phyloP scores from a whole-genome alignment of 1,140 invertebrate genomes.

The Neodiprion pinetum region DNA sequence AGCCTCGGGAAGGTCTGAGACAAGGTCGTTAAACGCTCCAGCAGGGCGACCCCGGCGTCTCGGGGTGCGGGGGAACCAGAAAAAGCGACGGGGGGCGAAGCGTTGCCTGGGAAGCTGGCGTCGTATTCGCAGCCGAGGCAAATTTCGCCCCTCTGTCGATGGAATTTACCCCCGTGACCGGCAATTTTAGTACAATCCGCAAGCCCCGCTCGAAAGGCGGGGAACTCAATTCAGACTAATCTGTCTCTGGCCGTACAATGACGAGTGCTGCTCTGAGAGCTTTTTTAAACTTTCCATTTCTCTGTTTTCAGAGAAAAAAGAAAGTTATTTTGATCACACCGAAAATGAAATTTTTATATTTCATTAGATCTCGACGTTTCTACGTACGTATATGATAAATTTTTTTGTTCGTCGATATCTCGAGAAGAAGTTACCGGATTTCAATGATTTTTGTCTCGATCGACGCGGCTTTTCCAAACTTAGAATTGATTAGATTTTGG shows the following conservation, averaged over 20 bases:
- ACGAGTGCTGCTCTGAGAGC: slow-evolving; percentile 27
- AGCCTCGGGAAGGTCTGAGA: slow-evolving; percentile 39
- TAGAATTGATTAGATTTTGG: no score
- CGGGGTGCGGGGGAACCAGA: slow-evolving; percentile 36
- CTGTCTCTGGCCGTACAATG: slow-evolving; percentile 32
- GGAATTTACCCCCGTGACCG: slow-evolving; percentile 39
- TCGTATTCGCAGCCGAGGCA: slow-evolving; percentile 18
- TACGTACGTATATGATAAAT: no score
- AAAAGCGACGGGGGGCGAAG: slow-evolving; percentile 30
- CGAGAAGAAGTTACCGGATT: no score
- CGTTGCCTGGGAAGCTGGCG: slow-evolving; percentile 29
- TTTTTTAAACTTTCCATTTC: slow-evolving; percentile 13
- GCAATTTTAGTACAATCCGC: slow-evolving; percentile 43
- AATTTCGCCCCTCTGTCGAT: slow-evolving; percentile 35
- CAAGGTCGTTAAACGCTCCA: slow-evolving; percentile 33
- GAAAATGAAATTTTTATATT: no score
- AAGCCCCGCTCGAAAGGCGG: slow-evolving; percentile 24
- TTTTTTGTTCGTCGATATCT: no score
- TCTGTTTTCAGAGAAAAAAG: no score
- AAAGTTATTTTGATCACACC: no score
- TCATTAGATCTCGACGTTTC: no score
- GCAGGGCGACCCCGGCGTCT: slow-evolving; percentile 31
- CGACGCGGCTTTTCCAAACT: no score
- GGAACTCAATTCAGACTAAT: slow-evolving; percentile 48
- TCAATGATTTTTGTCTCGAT: no score